Conservation (phyloP, 2,113 vertebrate species). For the Paralichthys olivaceus region DNA sequence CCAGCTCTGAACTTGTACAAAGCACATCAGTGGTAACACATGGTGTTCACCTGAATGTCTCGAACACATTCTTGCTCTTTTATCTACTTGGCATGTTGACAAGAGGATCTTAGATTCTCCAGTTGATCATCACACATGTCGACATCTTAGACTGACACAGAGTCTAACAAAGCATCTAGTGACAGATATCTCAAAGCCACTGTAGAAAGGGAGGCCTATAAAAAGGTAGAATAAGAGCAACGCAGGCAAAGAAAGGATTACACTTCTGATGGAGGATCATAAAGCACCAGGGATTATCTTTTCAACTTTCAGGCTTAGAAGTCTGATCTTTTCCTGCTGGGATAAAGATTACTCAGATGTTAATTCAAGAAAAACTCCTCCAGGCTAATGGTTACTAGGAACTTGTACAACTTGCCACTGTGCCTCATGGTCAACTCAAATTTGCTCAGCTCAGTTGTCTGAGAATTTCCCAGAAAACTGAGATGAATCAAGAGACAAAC, state of each 20-base stretch:
- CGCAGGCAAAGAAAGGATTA: slow-evolving; percentile 40
- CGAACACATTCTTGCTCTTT: neutral
- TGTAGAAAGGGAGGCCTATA: neutral
- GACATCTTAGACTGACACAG: neutral
- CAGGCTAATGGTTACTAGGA: slow-evolving; percentile 30
- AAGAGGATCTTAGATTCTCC: neutral
- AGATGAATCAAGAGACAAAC: slow-evolving; percentile 7
- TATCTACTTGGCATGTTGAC: slow-evolving; percentile 2
- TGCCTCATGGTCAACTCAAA: slow-evolving; percentile 32
- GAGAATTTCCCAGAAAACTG: slow-evolving; percentile 1
- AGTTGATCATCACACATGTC: slow-evolving; percentile 6
- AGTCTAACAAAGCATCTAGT: slow-evolving; percentile 3
- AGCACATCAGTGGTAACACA: neutral
- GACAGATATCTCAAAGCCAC: slow-evolving; percentile 20
- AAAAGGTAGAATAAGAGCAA: slow-evolving; percentile 31
- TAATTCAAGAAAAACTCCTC: slow-evolving; percentile 29
- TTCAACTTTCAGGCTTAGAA: slow-evolving; percentile 38
- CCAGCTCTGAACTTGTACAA: neutral
- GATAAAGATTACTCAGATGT: slow-evolving; percentile 45
- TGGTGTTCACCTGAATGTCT: slow-evolving; percentile 4
- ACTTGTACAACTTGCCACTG: slow-evolving; percentile 18
- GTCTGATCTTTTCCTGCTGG: slow-evolving; percentile 26
- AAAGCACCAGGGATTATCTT: slow-evolving; percentile 53
- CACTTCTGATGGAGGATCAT: slow-evolving; percentile 13
- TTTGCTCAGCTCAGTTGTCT: neutral